These are phyloP conservation scores for Caradrina clavipalpis DNA, from an alignment of 2,888 invertebrate genomes.

Conservation along the genomic window DNA sequence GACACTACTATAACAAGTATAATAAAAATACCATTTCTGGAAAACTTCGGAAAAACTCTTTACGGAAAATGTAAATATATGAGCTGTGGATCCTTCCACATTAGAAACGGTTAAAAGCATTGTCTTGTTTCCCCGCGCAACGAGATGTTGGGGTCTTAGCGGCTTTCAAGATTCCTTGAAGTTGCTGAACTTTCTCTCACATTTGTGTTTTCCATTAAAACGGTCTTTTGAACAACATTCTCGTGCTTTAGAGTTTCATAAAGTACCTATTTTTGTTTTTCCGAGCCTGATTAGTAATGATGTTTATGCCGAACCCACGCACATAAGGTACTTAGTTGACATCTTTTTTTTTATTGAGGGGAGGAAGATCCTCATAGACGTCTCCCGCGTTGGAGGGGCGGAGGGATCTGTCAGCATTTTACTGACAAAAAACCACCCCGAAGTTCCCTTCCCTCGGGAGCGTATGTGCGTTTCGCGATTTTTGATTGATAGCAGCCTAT, in stretches of 20 bases:
- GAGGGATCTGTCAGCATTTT: too few relatives aligned
- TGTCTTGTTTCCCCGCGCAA: constrained; percentile 85
- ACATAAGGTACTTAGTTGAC: not conserved
- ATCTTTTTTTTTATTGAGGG: constrained; percentile 3
- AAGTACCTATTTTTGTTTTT: constrained; percentile 40
- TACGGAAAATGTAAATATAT: constrained; percentile 77
- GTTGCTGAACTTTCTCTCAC: constrained; percentile 71
- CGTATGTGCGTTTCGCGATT: too few relatives aligned
- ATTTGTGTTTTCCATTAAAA: constrained; percentile 62
- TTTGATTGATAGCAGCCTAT: too few relatives aligned
- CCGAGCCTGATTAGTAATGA: constrained; percentile 32
- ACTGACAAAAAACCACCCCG: too few relatives aligned
- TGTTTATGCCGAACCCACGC: constrained; percentile 41
- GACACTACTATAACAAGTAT: not conserved
- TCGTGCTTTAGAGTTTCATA: constrained; percentile 36
- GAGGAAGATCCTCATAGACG: too few relatives aligned
- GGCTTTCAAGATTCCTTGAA: constrained; percentile 72
- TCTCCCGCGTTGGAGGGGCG: too few relatives aligned
- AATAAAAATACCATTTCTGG: constrained; percentile 56
- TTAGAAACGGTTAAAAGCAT: constrained; percentile 88
- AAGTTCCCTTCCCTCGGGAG: too few relatives aligned
- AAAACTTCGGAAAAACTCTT: constrained; percentile 71
- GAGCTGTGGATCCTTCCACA: constrained; percentile 78
- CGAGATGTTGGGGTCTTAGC: constrained; percentile 75
- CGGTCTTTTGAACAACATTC: constrained; percentile 58